A percentile compares a stretch with the other conserved stretches of the same genome.
Conservation (phyloP, 2,113 vertebrate genomes). For the Chrysochloris asiatica region DNA sequence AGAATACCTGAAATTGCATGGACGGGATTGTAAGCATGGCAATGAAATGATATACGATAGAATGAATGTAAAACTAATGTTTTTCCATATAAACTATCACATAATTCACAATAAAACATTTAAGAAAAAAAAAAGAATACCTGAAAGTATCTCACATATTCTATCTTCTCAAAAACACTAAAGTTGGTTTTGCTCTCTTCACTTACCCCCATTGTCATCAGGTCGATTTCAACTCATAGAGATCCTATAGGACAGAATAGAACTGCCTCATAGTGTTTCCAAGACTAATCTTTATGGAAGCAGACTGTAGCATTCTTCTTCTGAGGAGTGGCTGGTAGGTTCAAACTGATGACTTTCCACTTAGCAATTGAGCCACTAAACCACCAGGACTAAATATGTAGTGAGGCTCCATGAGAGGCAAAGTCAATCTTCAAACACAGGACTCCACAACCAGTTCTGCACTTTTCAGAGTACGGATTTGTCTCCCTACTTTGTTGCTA, state of each 20-base stretch:
- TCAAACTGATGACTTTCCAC: not conserved
- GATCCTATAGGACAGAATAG: not conserved
- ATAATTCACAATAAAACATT: too few relatives aligned
- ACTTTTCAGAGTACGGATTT: conserved; percentile 27
- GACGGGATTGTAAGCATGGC: too few relatives aligned
- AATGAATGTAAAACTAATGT: too few relatives aligned
- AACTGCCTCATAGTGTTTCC: not conserved
- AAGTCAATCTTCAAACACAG: not conserved
- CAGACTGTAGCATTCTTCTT: not conserved
- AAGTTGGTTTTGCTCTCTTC: not conserved
- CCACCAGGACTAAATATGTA: not conserved
- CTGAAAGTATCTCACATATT: not conserved
- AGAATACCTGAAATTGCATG: too few relatives aligned
- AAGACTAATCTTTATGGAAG: not conserved
- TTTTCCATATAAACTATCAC: too few relatives aligned
- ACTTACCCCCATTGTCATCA: not conserved
- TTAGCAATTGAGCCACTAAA: not conserved
- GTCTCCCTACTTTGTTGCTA: not conserved
- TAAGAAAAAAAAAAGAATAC: too few relatives aligned
- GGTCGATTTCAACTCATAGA: not conserved
- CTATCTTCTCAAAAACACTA: not conserved
- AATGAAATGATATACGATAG: too few relatives aligned
- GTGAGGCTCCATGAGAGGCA: not conserved
- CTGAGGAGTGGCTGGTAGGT: not conserved
- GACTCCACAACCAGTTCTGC: not conserved